Conservation (phyloP, 1,140 invertebrate genomes). For the Drosophila triauraria region DNA sequence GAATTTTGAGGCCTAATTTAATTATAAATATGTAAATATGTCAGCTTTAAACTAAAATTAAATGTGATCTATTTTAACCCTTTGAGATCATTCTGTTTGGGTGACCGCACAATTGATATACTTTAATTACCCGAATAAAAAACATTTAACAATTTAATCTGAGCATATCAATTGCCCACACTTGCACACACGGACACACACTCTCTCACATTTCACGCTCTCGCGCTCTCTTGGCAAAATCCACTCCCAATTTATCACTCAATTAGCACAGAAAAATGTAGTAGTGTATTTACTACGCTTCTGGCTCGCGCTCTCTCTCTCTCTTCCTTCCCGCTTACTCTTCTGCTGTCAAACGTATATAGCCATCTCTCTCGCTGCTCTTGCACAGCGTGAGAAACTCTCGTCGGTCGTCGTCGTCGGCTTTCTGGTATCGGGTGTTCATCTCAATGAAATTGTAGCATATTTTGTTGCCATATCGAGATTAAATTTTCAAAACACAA, state of each 20-base stretch:
- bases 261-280: slow-evolving; percentile 85
- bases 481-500: slow-evolving; percentile 84
- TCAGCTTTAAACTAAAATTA: neutral
- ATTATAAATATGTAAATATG: neutral
- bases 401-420: slow-evolving; percentile 33
- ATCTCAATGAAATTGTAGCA: slow-evolving; percentile 84
- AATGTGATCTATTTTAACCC: slow-evolving; percentile 6
- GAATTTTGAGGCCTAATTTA: neutral
- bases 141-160: slow-evolving; percentile 85
- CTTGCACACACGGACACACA: slow-evolving; percentile 26
- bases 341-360: neutral
- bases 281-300: slow-evolving; percentile 84
- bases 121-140: slow-evolving; percentile 84
- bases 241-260: slow-evolving; percentile 85
- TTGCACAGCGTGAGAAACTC: slow-evolving; percentile 81
- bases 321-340: slow-evolving; percentile 6
- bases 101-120: slow-evolving; percentile 73
- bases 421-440: slow-evolving; percentile 80
- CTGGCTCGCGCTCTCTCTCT: slow-evolving; percentile 51
- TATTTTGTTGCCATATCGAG: slow-evolving; percentile 84
- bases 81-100: slow-evolving; percentile 12
- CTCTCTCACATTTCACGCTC: slow-evolving; percentile 61
- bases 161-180: slow-evolving; percentile 82
- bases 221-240: slow-evolving; percentile 67
- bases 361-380: slow-evolving; percentile 26